These are phyloP conservation scores for Emydura subglobosa DNA, from an alignment of 2,113 vertebrate genomes.

Conservation along the genomic window DNA sequence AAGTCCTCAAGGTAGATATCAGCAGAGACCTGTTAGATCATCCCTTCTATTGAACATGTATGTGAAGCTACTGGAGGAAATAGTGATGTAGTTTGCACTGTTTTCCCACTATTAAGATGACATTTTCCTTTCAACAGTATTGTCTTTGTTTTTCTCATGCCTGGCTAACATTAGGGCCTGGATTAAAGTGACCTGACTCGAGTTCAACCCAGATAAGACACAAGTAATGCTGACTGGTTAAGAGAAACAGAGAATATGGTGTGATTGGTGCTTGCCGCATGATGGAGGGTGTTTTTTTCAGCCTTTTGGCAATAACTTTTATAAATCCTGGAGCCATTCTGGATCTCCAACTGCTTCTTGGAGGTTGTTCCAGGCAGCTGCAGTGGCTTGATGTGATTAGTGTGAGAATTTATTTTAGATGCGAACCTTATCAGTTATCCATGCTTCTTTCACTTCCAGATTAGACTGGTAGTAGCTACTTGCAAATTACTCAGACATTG, in stretches of 20 bases:
- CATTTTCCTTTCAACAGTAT: neutral
- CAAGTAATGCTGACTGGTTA: neutral
- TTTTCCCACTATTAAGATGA: too few relatives aligned
- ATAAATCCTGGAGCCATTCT: neutral
- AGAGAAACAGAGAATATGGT: neutral
- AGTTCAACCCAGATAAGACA: neutral
- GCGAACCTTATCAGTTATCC: fast-evolving
- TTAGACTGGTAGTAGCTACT: neutral
- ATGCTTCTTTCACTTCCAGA: neutral
- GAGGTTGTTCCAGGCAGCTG: neutral
- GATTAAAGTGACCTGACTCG: neutral
- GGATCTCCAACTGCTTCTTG: neutral
- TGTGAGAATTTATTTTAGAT: neutral
- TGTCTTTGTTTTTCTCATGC: neutral
- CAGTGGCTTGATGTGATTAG: neutral
- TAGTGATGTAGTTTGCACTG: neutral
- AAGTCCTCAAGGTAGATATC: neutral
- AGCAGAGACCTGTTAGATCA: neutral
- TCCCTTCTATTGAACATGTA: neutral
- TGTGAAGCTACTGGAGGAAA: neutral
- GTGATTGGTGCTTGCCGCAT: neutral
- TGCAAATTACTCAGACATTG: neutral
- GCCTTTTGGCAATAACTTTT: neutral
- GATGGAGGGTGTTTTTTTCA: fast-evolving
- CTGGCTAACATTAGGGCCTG: neutral